Base-by-base conservation (phyloP, 2,888 invertebrate genomes). In the Osmoderma eremita region DNA sequence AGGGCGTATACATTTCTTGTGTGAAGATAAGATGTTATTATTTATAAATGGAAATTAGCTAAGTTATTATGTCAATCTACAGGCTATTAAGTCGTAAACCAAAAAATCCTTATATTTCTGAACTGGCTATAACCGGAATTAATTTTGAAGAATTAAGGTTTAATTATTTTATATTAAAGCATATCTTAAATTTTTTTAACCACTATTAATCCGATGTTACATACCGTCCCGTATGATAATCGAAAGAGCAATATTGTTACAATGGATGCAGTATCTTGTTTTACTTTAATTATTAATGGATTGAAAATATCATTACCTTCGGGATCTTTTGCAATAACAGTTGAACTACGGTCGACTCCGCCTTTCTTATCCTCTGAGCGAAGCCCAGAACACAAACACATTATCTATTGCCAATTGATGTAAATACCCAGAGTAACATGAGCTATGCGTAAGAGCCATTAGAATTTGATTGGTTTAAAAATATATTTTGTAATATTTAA, bases 261-360 rank as follows among this genome's bases (percentile, higher is more conserved):
- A 63, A 49, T 41, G 41, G 63, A 42, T 63, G 63, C 63, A 51
- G 48, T 63, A 42, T 51, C 45, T 61, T 24, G 1, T 13, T 45
- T 42, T 41, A n/a, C 17, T 61, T 61, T 45, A 61, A 45, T 61
- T 61, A 61, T 30, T 63, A 63, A 63, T 53, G 65, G 65, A 65
- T 54, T 48, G 50, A 65, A 65, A 65, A 65, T 64, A 51, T 68
- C 42, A 58, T 90, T 92, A 86, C 92, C 94, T 88, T 94, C 94
- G 78, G 93, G 92, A 80, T 94, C 94, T 89, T 94, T 94, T 82
- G 93, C 93, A 85, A 95, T 94, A 82, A 95, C 95, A 82, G 95
- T 95, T 85, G 94, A 93, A 84, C 94, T 93, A 85, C 94, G 91
- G 87, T 95, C 94, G 85, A 94, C 94, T 81, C 92, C 92, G 85